Percentiles rank a stretch among this genome's conserved stretches.
Conservation (phyloP, 2,888 invertebrate genomes). For the Drosophila tanythrix region DNA sequence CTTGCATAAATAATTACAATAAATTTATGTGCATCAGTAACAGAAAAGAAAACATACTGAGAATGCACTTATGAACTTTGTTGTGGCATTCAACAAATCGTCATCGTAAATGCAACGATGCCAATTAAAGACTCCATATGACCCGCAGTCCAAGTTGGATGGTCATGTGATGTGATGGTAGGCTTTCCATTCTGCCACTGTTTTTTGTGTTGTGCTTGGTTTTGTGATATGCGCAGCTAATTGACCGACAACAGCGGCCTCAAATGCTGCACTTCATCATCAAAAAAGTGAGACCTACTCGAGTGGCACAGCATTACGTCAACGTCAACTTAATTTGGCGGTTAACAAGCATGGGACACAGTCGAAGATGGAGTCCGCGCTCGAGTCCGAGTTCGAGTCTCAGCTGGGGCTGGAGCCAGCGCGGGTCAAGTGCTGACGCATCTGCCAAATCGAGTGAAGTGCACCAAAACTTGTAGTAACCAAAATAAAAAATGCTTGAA, state of each 20-base stretch:
- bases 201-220: slow-evolving; percentile 32
- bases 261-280: slow-evolving; percentile 74
- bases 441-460: slow-evolving; percentile 78
- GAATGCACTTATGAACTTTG: slow-evolving; percentile 60
- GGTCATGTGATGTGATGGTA: slow-evolving; percentile 43
- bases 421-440: slow-evolving; percentile 78
- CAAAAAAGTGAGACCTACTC: slow-evolving; percentile 70
- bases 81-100: slow-evolving; percentile 52
- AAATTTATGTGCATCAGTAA: slow-evolving; percentile 4
- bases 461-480: slow-evolving; percentile 73
- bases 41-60: slow-evolving; percentile 5
- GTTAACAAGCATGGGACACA: slow-evolving; percentile 73
- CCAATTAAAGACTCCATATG: slow-evolving; percentile 67
- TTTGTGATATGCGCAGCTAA: slow-evolving; percentile 72
- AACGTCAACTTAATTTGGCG: slow-evolving; percentile 79
- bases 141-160: slow-evolving; percentile 52
- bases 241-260: slow-evolving; percentile 66
- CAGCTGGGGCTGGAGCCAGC: slow-evolving; percentile 14
- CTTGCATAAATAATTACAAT: no score
- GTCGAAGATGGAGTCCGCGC: slow-evolving; percentile 49
- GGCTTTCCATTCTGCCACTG: slow-evolving; percentile 65
- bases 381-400: slow-evolving; percentile 15
- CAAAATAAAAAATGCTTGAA: slow-evolving; percentile 66
- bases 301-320: slow-evolving; percentile 75
- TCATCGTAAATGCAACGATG: slow-evolving; percentile 50